These are phyloP conservation scores for Dasyprocta punctata DNA, from an alignment of 2,113 vertebrate genomes.

Conservation along the genomic window DNA sequence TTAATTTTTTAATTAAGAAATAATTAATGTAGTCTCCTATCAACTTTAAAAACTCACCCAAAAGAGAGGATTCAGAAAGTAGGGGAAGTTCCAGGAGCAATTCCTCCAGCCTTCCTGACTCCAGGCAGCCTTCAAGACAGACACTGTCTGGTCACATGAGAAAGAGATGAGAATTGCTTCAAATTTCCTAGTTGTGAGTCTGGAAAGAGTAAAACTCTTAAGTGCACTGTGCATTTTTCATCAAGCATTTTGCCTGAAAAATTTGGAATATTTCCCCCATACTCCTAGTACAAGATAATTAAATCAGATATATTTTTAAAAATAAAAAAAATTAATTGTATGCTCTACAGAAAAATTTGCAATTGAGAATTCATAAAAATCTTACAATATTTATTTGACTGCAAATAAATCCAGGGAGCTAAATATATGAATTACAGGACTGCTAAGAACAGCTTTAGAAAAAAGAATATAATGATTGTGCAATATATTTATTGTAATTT, in stretches of 20 bases:
- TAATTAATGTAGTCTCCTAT: not conserved
- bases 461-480: not conserved
- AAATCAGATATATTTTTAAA: not conserved
- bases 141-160: not conserved
- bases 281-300: not conserved
- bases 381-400: constrained; percentile 11
- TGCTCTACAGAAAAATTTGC: constrained; percentile 2
- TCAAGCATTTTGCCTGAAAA: not conserved
- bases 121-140: not conserved
- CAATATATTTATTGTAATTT: not conserved
- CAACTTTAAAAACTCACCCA: not conserved
- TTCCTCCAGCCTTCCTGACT: not conserved
- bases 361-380: constrained; percentile 44
- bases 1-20: not conserved
- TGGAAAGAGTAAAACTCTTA: not conserved
- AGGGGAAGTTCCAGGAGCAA: not conserved
- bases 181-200: not conserved
- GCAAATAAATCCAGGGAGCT: not conserved
- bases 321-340: not conserved
- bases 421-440: constrained; percentile 1
- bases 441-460: not conserved
- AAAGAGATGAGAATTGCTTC: not conserved
- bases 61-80: not conserved
- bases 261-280: not conserved
- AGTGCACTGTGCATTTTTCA: not conserved